Conservation (phyloP, 2,888 invertebrate species). For the Amphiduros pacificus region DNA sequence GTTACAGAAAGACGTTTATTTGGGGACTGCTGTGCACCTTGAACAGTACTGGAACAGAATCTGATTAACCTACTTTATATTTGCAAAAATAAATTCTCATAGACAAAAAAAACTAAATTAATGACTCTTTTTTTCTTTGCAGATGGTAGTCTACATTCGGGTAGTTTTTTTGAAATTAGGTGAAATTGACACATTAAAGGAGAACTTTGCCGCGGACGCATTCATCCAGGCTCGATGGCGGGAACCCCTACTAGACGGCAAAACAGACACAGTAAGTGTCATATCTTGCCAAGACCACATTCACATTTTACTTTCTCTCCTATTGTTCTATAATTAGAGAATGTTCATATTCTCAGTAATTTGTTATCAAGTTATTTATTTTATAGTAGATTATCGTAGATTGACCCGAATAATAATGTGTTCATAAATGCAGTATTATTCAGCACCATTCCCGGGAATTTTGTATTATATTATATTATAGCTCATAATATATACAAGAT, state of each 20-base stretch:
- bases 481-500: too few species aligned
- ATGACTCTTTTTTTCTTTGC: slow-evolving; percentile 28
- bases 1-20: too few species aligned
- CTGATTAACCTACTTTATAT: too few species aligned
- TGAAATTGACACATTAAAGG: slow-evolving; percentile 59
- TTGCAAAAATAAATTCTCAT: too few species aligned
- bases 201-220: slow-evolving; percentile 52
- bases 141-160: slow-evolving; percentile 55
- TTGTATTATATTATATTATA: too few species aligned
- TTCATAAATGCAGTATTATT: too few species aligned
- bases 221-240: slow-evolving; percentile 20
- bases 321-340: neutral
- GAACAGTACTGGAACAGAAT: too few species aligned
- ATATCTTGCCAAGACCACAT: too few species aligned
- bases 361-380: neutral
- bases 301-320: neutral
- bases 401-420: neutral
- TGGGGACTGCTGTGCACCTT: too few species aligned
- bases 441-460: too few species aligned
- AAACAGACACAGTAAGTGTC: slow-evolving; percentile 12
- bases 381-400: neutral
- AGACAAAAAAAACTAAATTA: too few species aligned
- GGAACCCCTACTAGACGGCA: slow-evolving; percentile 13
- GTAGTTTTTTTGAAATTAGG: slow-evolving; percentile 59
- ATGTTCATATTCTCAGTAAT: neutral